phyloP scores from a whole-genome alignment of 2,888 invertebrate species.

The Corythucha ciliata region DNA sequence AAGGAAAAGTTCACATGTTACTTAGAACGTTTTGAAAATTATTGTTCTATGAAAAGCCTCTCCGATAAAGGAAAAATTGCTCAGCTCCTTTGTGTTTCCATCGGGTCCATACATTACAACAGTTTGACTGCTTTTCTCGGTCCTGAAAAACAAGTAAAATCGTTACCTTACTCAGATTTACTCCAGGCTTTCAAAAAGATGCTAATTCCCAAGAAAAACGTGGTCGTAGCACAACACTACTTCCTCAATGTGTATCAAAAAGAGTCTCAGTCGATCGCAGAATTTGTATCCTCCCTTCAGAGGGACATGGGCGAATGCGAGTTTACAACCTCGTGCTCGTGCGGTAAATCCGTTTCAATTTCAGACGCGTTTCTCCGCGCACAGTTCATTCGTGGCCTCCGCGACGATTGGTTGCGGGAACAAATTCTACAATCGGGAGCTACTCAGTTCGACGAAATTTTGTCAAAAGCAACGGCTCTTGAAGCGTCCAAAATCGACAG shows the following conservation, averaged over 20 bases:
- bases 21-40: conserved; percentile 26
- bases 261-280: conserved; percentile 17
- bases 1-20: conserved; percentile 25
- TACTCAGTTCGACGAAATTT: not conserved
- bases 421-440: conserved; percentile 2
- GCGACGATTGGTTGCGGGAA: conserved; percentile 4
- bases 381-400: conserved; percentile 13
- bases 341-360: not conserved
- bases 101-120: conserved; percentile 26
- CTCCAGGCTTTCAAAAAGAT: conserved; percentile 14
- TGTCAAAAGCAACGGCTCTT: not conserved
- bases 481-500: no score
- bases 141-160: conserved; percentile 19
- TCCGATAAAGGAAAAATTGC: conserved; percentile 19
- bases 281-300: conserved; percentile 17
- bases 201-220: conserved; percentile 20
- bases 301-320: conserved; percentile 15
- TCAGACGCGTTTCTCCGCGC: conserved; percentile 7
- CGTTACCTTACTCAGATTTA: conserved; percentile 11
- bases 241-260: conserved; percentile 19
- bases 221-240: conserved; percentile 26
- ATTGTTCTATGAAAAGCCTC: conserved; percentile 19
- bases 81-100: conserved; percentile 22
- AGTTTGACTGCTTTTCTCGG: conserved; percentile 21
- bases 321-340: conserved; percentile 1